These are phyloP conservation scores for Myotis brandtii DNA, from an alignment of 2,113 vertebrate species.

Conservation along the genomic window DNA sequence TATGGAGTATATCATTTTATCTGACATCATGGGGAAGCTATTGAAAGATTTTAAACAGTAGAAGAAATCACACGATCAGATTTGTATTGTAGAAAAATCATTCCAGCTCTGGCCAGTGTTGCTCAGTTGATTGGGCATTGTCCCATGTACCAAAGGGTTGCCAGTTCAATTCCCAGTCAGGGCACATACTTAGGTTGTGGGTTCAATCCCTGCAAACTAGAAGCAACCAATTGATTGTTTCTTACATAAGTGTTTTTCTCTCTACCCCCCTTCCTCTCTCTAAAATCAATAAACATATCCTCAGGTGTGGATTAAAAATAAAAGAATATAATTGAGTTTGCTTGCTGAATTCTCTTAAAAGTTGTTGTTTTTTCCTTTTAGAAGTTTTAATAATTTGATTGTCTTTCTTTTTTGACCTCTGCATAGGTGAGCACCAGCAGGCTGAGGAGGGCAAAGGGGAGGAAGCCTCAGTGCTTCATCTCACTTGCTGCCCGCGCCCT, in stretches of 20 bases:
- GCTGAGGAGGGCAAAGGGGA: constrained; percentile 87
- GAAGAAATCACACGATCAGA: background rate
- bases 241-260: no score
- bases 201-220: no score
- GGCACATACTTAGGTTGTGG: no score
- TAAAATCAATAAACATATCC: no score
- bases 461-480: constrained; percentile 89
- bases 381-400: background rate
- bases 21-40: background rate
- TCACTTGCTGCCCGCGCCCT: background rate
- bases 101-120: background rate
- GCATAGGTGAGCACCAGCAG: constrained; percentile 85
- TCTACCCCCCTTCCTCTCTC: no score
- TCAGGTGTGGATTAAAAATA: no score
- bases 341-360: background rate
- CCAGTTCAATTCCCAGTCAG: no score
- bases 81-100: background rate
- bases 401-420: constrained; percentile 88
- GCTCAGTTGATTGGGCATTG: no score
- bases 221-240: no score
- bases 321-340: constrained; percentile 10
- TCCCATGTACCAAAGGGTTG: no score
- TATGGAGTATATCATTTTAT: background rate
- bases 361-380: background rate
- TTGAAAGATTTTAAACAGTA: background rate